Evolutionary conservation across 2,888 invertebrate genomes (phyloP), one percentile per base, ranked within the genome.

Genomic region (Ommatoiulus sabulosus): DNA sequence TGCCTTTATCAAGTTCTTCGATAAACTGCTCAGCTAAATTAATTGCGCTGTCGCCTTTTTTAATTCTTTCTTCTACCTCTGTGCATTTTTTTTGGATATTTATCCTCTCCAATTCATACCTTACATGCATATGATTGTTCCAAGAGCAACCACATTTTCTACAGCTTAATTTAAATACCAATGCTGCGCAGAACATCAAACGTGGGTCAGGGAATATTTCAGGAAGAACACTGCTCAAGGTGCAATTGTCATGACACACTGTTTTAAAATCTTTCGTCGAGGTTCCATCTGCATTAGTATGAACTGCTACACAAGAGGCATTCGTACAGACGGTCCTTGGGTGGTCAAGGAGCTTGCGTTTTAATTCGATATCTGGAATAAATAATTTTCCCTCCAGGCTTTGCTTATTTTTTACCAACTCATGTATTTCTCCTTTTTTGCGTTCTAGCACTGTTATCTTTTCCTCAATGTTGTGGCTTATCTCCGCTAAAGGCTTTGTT

Each of bases 401-500:
- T 10, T 48, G 87, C 24, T 72, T 57, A 7, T 80, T 80, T 12
- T 52, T 44, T 15, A 44, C n/a, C 46, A 46, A n/a, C 17, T 15
- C 17, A 24, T 89, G 48, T n/a, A 88, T 88, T 10, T 52, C 85
- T 10, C 10, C 24, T 24, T 52, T 72, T 46, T 87, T 63, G 2
- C 52, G 5, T 10, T 24, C 44, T 8, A 89, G 17, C 2, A 80
- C 10, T 10, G 44, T 20, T 8, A 87, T 46, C 17, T 89, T 89
- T 1, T 48, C 20, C n/a, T 72, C 7, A 24, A 89, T 89, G 44
- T 87, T 87, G 15, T 87, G 15, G 20, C 35, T 80, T 20, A 89
- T 52, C 35, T 89, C 87, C 4, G 43, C 87, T 12, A 89, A 8
- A 0, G 89, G 89, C 48, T 87, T 87, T 7, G 84, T 72, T 57